phyloP scores from a whole-genome alignment of 2,797 vertebrate genomes.

The Hapalemur alaotrensis region DNA sequence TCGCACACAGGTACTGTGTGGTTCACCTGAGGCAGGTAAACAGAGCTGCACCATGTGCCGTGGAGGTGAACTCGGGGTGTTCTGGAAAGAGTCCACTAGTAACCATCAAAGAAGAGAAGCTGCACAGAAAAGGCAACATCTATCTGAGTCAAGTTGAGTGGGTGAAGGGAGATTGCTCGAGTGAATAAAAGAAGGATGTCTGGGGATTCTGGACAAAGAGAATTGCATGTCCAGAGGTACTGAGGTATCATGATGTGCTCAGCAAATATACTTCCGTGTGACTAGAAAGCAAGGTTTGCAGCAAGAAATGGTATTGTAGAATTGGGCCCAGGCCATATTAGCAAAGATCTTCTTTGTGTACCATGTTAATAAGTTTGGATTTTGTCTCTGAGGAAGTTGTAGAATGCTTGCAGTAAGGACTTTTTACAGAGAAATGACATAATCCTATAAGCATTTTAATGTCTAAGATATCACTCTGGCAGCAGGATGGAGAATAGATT shows the following conservation, averaged over 20 bases:
- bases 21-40: background rate
- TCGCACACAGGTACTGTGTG: background rate
- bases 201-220: background rate
- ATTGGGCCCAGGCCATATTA: accelerated
- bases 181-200: background rate
- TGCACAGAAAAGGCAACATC: background rate
- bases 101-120: background rate
- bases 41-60: background rate
- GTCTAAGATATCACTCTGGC: background rate
- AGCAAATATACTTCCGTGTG: background rate
- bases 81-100: background rate
- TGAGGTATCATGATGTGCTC: background rate
- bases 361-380: background rate
- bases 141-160: background rate
- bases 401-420: background rate
- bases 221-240: background rate
- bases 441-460: background rate
- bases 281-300: background rate
- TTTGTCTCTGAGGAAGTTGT: background rate
- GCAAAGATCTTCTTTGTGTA: background rate
- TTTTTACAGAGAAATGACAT: background rate
- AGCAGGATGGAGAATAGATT: background rate
- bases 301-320: background rate
- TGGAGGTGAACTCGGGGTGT: background rate
- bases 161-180: background rate